phyloP scores from a whole-genome alignment of 2,888 invertebrate genomes.

The Oscheius sp. region DNA sequence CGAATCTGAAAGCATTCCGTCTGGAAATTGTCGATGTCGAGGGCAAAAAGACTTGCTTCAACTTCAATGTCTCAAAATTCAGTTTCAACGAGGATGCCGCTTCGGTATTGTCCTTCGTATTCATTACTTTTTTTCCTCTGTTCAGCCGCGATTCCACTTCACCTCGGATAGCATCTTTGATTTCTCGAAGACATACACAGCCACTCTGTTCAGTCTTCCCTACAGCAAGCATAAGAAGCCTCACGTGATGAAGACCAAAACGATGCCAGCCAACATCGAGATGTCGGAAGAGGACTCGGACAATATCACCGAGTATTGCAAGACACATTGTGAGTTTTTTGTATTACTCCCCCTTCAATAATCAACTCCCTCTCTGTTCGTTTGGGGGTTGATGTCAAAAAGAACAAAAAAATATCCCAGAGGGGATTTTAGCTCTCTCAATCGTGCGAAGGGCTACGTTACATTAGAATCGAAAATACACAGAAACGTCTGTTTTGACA shows the following conservation, averaged over 20 bases:
- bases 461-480: too few relatives aligned
- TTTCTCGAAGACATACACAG: conserved; percentile 57
- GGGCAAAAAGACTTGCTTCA: conserved; percentile 57
- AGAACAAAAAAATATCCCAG: too few relatives aligned
- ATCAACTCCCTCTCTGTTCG: too few relatives aligned
- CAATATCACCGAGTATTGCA: conserved; percentile 32
- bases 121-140: not conserved
- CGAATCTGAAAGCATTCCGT: conserved; percentile 58
- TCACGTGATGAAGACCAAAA: conserved; percentile 41
- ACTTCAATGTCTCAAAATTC: conserved; percentile 64
- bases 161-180: conserved; percentile 61
- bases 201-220: conserved; percentile 57
- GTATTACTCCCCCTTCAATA: too few relatives aligned
- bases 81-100: conserved; percentile 37
- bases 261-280: conserved; percentile 64
- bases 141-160: conserved; percentile 68
- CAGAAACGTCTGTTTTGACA: not conserved
- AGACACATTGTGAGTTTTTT: conserved; percentile 33
- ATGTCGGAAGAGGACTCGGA: not conserved
- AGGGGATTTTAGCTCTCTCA: too few relatives aligned
- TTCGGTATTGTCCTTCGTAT: conserved; percentile 19
- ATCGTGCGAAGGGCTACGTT: too few relatives aligned
- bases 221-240: conserved; percentile 33
- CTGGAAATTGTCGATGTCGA: conserved; percentile 58
- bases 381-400: too few relatives aligned